phyloP scores from a whole-genome alignment of 2,797 vertebrate species.

The Poecilia velifera region DNA sequence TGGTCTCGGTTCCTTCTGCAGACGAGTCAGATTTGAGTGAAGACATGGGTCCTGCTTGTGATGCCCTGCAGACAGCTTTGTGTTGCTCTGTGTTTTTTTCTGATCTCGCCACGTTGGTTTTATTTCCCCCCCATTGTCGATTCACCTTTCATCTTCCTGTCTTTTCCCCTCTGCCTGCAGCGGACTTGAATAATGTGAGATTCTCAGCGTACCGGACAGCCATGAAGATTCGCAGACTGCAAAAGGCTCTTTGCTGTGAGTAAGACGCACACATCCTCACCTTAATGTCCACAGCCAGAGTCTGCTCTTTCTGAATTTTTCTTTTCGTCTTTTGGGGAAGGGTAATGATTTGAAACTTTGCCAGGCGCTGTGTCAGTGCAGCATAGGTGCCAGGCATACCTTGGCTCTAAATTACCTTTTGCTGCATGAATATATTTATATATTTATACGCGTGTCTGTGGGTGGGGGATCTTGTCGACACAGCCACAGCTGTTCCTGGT shows the following conservation, averaged over 20 bases:
- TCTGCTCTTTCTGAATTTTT: slow-evolving; percentile 52
- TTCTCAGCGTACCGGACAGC: slow-evolving; percentile 98
- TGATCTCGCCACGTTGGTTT: slow-evolving; percentile 21
- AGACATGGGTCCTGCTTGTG: slow-evolving; percentile 19
- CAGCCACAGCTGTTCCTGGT: slow-evolving; percentile 40
- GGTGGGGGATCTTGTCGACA: slow-evolving; percentile 12
- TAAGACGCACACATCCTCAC: slow-evolving; percentile 54
- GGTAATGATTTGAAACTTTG: slow-evolving; percentile 59
- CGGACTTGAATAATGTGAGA: slow-evolving; percentile 95
- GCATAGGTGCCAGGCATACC: slow-evolving; percentile 37
- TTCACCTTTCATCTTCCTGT: slow-evolving; percentile 38
- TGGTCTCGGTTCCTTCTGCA: slow-evolving; percentile 9
- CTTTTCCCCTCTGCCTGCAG: slow-evolving; percentile 72
- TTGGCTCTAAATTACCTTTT: slow-evolving; percentile 38
- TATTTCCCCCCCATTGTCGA: slow-evolving; percentile 22
- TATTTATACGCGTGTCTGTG: slow-evolving; percentile 9
- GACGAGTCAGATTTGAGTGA: slow-evolving; percentile 36
- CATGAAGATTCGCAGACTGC: slow-evolving; percentile 96
- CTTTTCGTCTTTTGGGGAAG: slow-evolving; percentile 24
- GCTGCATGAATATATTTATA: slow-evolving; percentile 8
- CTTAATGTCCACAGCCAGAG: slow-evolving; percentile 28
- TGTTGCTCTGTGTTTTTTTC: slow-evolving; percentile 44
- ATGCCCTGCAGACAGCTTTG: slow-evolving; percentile 38
- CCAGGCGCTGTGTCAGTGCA: slow-evolving; percentile 51
- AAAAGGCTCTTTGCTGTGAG: slow-evolving; percentile 96